Base-by-base conservation (phyloP, 2,113 vertebrate species). In the Heterochromis multidens region DNA sequence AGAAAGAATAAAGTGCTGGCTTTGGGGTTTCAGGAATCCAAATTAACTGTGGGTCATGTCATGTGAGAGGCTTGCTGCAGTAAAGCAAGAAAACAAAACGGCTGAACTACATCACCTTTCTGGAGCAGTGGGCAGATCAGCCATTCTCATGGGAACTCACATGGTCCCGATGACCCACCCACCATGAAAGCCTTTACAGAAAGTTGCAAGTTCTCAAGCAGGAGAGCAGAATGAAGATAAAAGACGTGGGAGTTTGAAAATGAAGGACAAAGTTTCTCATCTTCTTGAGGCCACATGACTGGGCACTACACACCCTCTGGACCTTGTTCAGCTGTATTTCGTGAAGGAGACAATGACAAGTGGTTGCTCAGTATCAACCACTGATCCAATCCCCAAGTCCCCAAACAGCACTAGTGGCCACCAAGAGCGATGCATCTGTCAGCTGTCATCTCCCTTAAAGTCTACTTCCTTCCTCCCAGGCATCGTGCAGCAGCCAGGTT, bases 1-100 rank as follows among this genome's bases (percentile, higher is more conserved):
- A 87, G 89, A 84, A 84, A 87, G 85, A 91, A 93, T 81, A 83
- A 91, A 91, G 83, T 85, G 65, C 86, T 88, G 82, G 87, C 81
- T 87, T 88, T 85, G 49, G 74, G 72, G 67, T 81, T 89, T 87
- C 40, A 86, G 88, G 88, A 92, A 90, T 94, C 85, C 90, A 94
- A 93, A 95, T 95, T 94, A 95, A 94, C 89, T 89, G 79, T 81
- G 94, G 92, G 92, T 94, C 91, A 94, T 85, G 89, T 95, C 89
- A 89, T 87, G 83, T 49, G 81, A 88, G 86, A 87, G 82, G 70
- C 83, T 81, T 40, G 85, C 88, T 78, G 62, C 19, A 54, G 84
- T 85, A 90, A 89, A 92, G 88, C 65, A 35, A 88, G 86, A 83
- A 93, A 88, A 90, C 49, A 74, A 81, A 92, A 89, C 29, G 70